Evolutionary conservation across 2,888 invertebrate genomes (phyloP), one percentile per base, ranked within the genome.

Genomic region (Ornithoptera alexandrae): DNA sequence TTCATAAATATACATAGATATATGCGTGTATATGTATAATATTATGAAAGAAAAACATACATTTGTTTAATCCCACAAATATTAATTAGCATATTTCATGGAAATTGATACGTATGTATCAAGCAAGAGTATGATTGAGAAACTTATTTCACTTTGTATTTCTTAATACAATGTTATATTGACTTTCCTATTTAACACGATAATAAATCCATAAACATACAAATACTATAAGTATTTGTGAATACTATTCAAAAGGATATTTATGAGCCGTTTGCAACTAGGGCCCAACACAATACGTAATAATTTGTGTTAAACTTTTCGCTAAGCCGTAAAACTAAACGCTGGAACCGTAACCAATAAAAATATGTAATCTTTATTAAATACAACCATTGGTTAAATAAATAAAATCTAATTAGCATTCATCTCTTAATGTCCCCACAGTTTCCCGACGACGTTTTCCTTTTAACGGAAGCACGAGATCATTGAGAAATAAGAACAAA

Each of bases 181-280:
- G 2, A 5, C 17, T 50, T 18, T 17, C 12, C 50, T 5, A 17
- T 58, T 58, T 22, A 20, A 58, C 15, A 12, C 22, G 3, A 24
- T 12, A 6, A 24, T 24, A 58, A 20, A 22, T 24, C 15, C 58
- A 22, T 58, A 20, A 22, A 24, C 58, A 12, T 15, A 15, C 22
- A 24, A 17, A 66, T 66, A 60, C 60, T 60, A 60, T 60, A 60
- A 58, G 42, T 20, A 20, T 30, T 68, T 20, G 57, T 68, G 4
- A 62, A 68, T 12, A 62, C 30, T 62, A 39, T 56, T 18, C 12
- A 24, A 56, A 62, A 62, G 2, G 12, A 36, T 67, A 42, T 62
- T 68, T 68, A 62, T 50, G 60, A 46, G 57, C 8, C 57, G 62
- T 62, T 67, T 50, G 62, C 18, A 62, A 61, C 39, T 22, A 24